Base-by-base conservation (phyloP, 2,888 invertebrate species). In the Dryobota labecula region DNA sequence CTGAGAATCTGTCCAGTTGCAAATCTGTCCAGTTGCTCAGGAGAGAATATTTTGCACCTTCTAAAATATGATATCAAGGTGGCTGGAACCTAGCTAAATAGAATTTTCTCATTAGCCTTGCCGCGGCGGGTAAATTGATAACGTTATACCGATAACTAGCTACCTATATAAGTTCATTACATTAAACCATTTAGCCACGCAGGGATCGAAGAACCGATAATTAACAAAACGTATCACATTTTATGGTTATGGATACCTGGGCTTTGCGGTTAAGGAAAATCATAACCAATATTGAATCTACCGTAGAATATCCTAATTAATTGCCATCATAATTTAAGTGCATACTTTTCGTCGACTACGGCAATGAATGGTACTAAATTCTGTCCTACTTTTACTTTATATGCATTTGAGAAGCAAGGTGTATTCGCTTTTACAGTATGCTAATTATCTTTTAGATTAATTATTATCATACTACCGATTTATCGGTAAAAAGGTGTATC, bases 1-100 rank as follows among this genome's bases (percentile, higher is more conserved):
- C n/a, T n/a, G n/a, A n/a, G n/a, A n/a, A n/a, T n/a, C n/a, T n/a
- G n/a, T n/a, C n/a, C n/a, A n/a, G n/a, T n/a, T n/a, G n/a, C n/a
- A n/a, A n/a, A n/a, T n/a, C n/a, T n/a, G n/a, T n/a, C n/a, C n/a
- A n/a, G n/a, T n/a, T n/a, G n/a, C n/a, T n/a, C n/a, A n/a, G n/a
- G n/a, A n/a, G n/a, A n/a, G n/a, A n/a, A 71, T 58, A 68, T 57
- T 58, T 65, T 41, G 11, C 75, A 64, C 67, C 78, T 64, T 78
- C 60, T 82, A 72, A 78, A 82, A 70, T 77, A 47, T 61, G 53
- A 68, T 41, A 56, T 30, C 30, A 54, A 53, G 56, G 54, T 41
- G 20, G 45, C 24, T 63, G 27, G 33, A 49, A 30, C 69, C 30
- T 47, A 20, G 33, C 54, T 72, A 60, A 72, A 78, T 73, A 66